Base-by-base conservation (phyloP, 2,797 vertebrate genomes). In the Schizopygopsis malacanthus region DNA sequence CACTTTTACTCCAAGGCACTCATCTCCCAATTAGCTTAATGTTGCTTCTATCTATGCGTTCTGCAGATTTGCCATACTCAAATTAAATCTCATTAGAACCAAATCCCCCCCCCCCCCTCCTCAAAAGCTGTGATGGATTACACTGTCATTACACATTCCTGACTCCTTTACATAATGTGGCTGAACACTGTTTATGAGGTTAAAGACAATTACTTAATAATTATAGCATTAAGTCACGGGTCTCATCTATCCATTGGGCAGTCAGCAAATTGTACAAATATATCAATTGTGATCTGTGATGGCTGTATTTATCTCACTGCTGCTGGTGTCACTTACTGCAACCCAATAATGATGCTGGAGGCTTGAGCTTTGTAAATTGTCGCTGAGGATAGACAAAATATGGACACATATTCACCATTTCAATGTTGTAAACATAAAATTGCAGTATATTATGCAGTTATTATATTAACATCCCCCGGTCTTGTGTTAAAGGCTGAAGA, bases 191-290 rank as follows among this genome's bases (percentile, higher is more conserved):
- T 98, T 98, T 99, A 97, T 92, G 96, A 98, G 98, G 98, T 99
- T 99, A 99, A 99, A 98, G 98, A 98, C 98, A 98, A 99, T 99
- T 98, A 99, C 97, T 96, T 96, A 96, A 97, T 99, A 98, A 99
- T 99, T 99, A 99, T 96, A 95, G 95, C 94, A 95, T 92, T 95
- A 96, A 97, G 96, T 97, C 96, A 97, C 95, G 95, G 94, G 96
- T 96, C 96, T 96, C 96, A 95, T 96, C 96, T 97, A 97, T 97
- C 97, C 97, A 96, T 95, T 95, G 96, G 95, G 82, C 92, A 93
- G 97, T 96, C 94, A 94, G 89, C 91, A 89, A 92, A 91, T 89
- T 91, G 88, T 90, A 91, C 93, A 89, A 92, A 88, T 86, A 85
- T 89, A 96, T 96, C 96, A 94, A 91, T 89, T 83, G 85, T 91